phyloP scores from a whole-genome alignment of 2,113 vertebrate genomes.

The Silurus asotus region DNA sequence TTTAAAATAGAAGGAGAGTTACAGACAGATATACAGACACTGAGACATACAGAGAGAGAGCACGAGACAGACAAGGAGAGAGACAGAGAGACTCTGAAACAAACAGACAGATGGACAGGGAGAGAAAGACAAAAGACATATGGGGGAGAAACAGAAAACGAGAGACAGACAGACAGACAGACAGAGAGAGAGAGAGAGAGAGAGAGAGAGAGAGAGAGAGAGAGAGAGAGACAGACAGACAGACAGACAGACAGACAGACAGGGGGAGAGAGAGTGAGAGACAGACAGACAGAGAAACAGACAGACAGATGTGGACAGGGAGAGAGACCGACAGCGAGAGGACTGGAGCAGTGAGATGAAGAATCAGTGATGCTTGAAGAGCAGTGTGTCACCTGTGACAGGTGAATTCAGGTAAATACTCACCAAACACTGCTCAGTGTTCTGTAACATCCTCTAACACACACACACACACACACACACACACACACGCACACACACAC shows the following conservation, averaged over 20 bases:
- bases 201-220: neutral
- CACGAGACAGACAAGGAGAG: neutral
- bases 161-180: neutral
- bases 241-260: neutral
- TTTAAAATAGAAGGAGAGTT: neutral
- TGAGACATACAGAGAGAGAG: neutral
- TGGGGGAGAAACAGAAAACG: neutral
- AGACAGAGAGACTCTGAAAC: neutral
- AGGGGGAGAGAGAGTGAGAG: neutral
- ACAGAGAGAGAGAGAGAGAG: neutral
- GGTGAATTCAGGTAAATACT: conserved; percentile 10
- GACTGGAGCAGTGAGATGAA: neutral
- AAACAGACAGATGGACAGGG: neutral
- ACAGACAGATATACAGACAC: neutral
- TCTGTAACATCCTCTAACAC: neutral
- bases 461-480: conserved; percentile 1
- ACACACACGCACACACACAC: neutral
- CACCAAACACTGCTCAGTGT: conserved; percentile 8
- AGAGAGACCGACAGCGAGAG: neutral
- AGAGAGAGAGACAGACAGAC: neutral
- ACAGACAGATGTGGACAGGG: too few species aligned
- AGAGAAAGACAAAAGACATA: neutral
- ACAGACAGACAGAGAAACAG: neutral
- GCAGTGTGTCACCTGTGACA: neutral
- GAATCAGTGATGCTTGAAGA: neutral